Base-by-base conservation (phyloP, 2,888 invertebrate species). In the Oconnorella tubifera region DNA sequence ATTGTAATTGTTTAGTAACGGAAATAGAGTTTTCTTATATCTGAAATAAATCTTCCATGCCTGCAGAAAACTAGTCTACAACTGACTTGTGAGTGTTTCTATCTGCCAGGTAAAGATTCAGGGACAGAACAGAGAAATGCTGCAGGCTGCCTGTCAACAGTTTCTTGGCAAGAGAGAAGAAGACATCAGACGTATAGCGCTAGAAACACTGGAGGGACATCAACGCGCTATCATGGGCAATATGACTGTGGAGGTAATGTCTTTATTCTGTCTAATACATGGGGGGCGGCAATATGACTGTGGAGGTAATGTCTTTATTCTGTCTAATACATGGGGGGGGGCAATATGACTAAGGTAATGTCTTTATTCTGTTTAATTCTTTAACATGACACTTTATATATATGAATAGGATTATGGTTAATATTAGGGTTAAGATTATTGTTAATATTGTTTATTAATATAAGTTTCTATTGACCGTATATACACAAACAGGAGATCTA, bases 141-240 rank as follows among this genome's bases (percentile, higher is more conserved):
- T 83, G 66, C 77, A 77, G 31, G 71, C 81, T 1, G 83, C 83
- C 2, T 82, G 82, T 67, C 82, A 83, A 70, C 76, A 81, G 59
- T 83, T 83, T 70, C 75, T 83, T 40, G 81, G 82, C 25, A 83
- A 83, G 66, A 67, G 74, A 2, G 80, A 80, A 68, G 62, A 65
- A 28, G 79, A 83, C 68, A 79, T 83, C 48, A 72, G 75, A 31
- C 70, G 74, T 33, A 78, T 83, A 28, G 80, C 83, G 50, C 77
- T 77, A 68, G 83, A 82, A 58, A 83, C 83, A 0, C 73, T 83
- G 28, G 83, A 83, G 66, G 83, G 83, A 51, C 83, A 83, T 68
- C 83, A 83, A 76, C 71, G 83, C 49, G 83, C 83, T 27, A 83
- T 83, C 68, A 83, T 83, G 83, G 83, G 83, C 56, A 79, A 82